These are phyloP conservation scores for Bombus terrestris DNA, from an alignment of 1,140 invertebrate species.

Conservation along the genomic window DNA sequence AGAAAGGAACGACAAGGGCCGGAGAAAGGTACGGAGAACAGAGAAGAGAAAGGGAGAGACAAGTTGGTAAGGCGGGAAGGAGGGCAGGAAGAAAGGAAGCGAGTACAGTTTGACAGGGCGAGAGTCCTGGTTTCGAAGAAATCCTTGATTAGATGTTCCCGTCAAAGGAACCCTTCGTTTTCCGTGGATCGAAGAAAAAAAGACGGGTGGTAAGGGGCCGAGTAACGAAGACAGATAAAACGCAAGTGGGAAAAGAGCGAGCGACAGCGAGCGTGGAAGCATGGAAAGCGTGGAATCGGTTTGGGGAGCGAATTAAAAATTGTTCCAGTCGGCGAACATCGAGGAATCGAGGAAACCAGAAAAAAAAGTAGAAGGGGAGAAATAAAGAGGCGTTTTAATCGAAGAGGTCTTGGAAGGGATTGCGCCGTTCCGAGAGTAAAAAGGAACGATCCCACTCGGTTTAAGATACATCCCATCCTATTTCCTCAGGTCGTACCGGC, in stretches of 20 bases:
- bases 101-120: slow-evolving; percentile 28
- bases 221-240: background rate
- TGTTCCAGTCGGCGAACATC: slow-evolving; percentile 14
- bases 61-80: background rate
- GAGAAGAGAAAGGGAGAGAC: too few relatives aligned
- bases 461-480: slow-evolving; percentile 74
- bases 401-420: slow-evolving; percentile 41
- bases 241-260: background rate
- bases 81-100: background rate
- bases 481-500: slow-evolving; percentile 70
- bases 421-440: slow-evolving; percentile 53
- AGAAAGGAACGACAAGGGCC: background rate
- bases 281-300: slow-evolving; percentile 31
- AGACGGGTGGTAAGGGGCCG: background rate
- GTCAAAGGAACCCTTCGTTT: slow-evolving; percentile 62
- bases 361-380: background rate
- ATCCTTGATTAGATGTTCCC: slow-evolving; percentile 72
- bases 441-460: slow-evolving; percentile 59
- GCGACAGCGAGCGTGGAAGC: background rate
- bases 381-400: slow-evolving; percentile 33
- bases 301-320: slow-evolving; percentile 32
- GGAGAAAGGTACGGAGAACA: background rate
- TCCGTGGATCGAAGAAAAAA: slow-evolving; percentile 17
- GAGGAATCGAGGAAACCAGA: background rate
- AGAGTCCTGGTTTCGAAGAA: slow-evolving; percentile 53